Base-by-base conservation (phyloP, 2,888 invertebrate genomes). In the Embidobia sp. region DNA sequence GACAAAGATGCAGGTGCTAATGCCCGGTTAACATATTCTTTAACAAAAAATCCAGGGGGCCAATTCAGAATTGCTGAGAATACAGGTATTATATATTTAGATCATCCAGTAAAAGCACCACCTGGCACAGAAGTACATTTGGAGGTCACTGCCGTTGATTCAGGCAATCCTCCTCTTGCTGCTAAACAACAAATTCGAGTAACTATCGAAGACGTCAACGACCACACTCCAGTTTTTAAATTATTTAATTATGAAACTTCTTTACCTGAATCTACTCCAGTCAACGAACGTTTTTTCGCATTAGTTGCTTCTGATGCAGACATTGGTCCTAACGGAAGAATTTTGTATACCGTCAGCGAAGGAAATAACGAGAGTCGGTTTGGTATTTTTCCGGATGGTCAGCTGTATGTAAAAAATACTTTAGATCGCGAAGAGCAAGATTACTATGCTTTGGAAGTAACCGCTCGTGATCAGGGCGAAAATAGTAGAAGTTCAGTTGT, bases 351-450 rank as follows among this genome's bases (percentile, higher is more conserved):
- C 42, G 97, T 98, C 49, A 93, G 93, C 0, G 95, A 96, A 86
- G 98, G 98, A 1, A 97, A 98, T 86, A 90, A 91, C 3, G 96
- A 96, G 84, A 93, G 92, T 40, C 95, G 95, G 86, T 98, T 98
- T 90, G 98, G 97, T 0, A 94, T 98, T 33, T 98, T 98, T 86
- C 98, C 98, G 0, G 97, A 98, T 90, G 98, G 98, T 0, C 95
- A 93, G 85, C 90, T 98, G 22, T 98, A 96, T 89, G 96, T 98
- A 0, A 94, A 95, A 84, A 95, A 95, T 79, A 90, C 93, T 1
- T 90, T 98, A 67, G 98, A 98, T 89, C 92, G 98, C 74, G 98
- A 98, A 91, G 94, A 95, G 81, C 93, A 93, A 82, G 97, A 98
- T 89, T 97, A 97, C 88, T 98, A 97, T 90, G 96, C 96, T 0